Conservation (phyloP, 2,113 vertebrate species). For the cat (Felis catus) region DNA sequence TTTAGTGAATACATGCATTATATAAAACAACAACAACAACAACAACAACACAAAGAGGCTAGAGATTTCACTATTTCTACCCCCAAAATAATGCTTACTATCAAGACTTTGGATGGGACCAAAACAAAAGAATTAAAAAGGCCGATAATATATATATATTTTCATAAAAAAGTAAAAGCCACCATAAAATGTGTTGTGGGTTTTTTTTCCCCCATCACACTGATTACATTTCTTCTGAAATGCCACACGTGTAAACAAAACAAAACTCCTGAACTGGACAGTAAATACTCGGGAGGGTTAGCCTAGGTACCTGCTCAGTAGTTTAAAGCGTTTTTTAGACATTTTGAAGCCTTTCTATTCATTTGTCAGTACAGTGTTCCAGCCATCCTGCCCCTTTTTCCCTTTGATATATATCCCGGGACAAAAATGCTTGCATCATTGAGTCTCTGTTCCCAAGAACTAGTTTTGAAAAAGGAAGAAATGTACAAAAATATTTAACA, state of each 20-base stretch:
- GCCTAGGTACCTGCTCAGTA: slow-evolving; percentile 85
- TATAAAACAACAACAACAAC: slow-evolving; percentile 82
- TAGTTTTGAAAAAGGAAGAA: slow-evolving; percentile 82
- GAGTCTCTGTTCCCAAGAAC: slow-evolving; percentile 77
- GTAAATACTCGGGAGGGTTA: slow-evolving; percentile 83
- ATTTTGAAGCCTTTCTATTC: slow-evolving; percentile 71
- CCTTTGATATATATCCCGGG: slow-evolving; percentile 65
- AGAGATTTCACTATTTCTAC: slow-evolving; percentile 81
- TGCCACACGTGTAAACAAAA: slow-evolving; percentile 77
- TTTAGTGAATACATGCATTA: slow-evolving; percentile 88
- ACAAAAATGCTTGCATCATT: slow-evolving; percentile 64
- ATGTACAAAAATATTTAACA: slow-evolving; percentile 86
- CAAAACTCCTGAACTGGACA: slow-evolving; percentile 84
- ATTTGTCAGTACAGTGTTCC: slow-evolving; percentile 47
- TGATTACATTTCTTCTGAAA: slow-evolving; percentile 83
- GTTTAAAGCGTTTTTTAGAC: slow-evolving; percentile 84
- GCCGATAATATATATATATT: slow-evolving; percentile 77
- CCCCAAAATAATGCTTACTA: slow-evolving; percentile 77
- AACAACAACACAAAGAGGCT: slow-evolving; percentile 66
- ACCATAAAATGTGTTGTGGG: slow-evolving; percentile 55
- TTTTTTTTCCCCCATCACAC: slow-evolving; percentile 62
- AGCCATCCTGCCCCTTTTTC: slow-evolving; percentile 64
- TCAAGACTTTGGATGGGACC: slow-evolving; percentile 77
- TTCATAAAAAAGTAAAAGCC: slow-evolving; percentile 82
- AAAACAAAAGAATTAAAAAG: slow-evolving; percentile 72